Conservation (phyloP, 2,797 vertebrate genomes). For the Liasis olivaceus region DNA sequence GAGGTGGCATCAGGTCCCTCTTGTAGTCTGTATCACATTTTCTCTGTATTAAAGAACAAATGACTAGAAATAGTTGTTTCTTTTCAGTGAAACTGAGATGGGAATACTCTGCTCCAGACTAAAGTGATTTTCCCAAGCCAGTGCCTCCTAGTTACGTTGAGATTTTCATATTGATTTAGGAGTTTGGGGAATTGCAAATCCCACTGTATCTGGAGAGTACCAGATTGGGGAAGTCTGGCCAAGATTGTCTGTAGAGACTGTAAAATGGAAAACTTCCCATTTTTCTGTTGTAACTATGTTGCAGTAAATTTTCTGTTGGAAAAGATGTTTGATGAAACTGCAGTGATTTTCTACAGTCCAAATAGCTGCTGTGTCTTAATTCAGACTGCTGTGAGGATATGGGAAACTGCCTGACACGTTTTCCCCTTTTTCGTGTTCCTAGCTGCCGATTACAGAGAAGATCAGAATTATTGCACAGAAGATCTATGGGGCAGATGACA, state of each 20-base stretch:
- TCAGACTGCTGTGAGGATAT: background rate
- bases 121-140: background rate
- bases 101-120: background rate
- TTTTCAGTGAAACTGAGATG: background rate
- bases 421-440: background rate
- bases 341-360: background rate
- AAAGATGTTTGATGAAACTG: background rate
- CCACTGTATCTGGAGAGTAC: background rate
- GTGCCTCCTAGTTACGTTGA: background rate
- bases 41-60: background rate
- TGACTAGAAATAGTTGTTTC: background rate
- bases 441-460: conserved; percentile 91
- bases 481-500: conserved; percentile 92
- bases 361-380: background rate
- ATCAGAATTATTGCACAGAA: conserved; percentile 94
- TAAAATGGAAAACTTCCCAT: background rate
- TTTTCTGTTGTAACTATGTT: background rate
- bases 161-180: background rate
- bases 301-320: background rate
- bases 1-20: background rate
- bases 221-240: background rate
- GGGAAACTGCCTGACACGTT: background rate
- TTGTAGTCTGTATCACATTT: background rate
- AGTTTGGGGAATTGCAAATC: background rate
- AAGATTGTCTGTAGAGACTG: background rate